These are phyloP conservation scores for Trichomalopsis sarcophagae DNA, from an alignment of 1,140 invertebrate genomes.

Conservation along the genomic window DNA sequence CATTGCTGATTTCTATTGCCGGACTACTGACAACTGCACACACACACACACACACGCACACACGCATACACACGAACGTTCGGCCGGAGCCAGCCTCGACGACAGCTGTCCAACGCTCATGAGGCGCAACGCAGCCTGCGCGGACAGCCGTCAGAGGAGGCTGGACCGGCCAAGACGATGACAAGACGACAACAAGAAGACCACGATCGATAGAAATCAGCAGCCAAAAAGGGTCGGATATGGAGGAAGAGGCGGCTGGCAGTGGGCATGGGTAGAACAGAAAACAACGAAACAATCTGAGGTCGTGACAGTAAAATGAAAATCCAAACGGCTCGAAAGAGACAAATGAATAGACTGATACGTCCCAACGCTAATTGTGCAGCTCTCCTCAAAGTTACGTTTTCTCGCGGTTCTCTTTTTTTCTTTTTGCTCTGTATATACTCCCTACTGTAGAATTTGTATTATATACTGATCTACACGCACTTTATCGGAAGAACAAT, in stretches of 20 bases:
- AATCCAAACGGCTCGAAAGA: neutral
- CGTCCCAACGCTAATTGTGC: slow-evolving; percentile 9
- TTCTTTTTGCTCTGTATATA: too few species aligned
- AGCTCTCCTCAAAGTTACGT: slow-evolving; percentile 20
- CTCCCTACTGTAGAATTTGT: too few species aligned
- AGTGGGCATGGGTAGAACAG: too few species aligned
- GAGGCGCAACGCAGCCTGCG: too few species aligned
- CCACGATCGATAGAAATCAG: neutral
- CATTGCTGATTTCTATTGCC: slow-evolving; percentile 4
- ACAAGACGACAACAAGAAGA: neutral
- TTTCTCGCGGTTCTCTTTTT: neutral
- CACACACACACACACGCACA: too few species aligned
- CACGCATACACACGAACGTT: too few species aligned
- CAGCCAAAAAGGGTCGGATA: neutral
- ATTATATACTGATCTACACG: too few species aligned
- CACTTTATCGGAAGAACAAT: neutral
- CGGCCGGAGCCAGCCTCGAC: too few species aligned
- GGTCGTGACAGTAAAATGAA: neutral
- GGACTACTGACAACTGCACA: too few species aligned
- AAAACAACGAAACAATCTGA: neutral
- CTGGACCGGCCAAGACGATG: neutral
- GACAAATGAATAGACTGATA: slow-evolving; percentile 32
- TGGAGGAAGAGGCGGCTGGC: too few species aligned
- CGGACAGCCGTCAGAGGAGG: too few species aligned
- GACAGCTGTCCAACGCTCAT: too few species aligned